Percentiles rank a stretch among this genome's conserved stretches.
phyloP scores from a whole-genome alignment of 2,113 vertebrate genomes.

The Erinaceus europaeus region DNA sequence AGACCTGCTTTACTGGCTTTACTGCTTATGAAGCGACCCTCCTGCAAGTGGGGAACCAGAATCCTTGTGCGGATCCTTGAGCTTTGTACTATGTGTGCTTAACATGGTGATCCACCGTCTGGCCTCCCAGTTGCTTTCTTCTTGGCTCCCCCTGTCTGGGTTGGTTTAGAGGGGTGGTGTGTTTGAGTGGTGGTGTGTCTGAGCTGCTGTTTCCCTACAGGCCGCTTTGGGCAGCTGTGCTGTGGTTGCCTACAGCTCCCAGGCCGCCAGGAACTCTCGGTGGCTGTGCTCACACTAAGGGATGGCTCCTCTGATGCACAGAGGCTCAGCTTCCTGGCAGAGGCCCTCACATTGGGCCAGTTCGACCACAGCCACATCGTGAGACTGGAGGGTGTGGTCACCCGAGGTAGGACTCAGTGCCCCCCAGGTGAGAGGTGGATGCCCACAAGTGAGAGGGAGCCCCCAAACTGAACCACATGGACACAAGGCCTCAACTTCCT shows the following conservation, averaged over 20 bases:
- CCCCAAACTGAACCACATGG: too few relatives aligned
- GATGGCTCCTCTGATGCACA: slow-evolving; percentile 90
- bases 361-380: slow-evolving; percentile 94
- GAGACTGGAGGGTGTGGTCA: slow-evolving; percentile 94
- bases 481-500: too few relatives aligned
- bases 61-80: too few relatives aligned
- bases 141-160: accelerated
- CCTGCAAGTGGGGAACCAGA: too few relatives aligned
- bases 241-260: slow-evolving; percentile 93
- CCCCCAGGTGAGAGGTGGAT: accelerated
- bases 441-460: accelerated
- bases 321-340: slow-evolving; percentile 88
- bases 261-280: slow-evolving; percentile 91
- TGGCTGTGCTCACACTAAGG: slow-evolving; percentile 91
- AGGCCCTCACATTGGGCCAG: slow-evolving; percentile 94
- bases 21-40: too few relatives aligned
- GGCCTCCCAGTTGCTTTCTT: not conserved
- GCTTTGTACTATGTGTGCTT: too few relatives aligned
- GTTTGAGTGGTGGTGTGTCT: not conserved
- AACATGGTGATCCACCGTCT: too few relatives aligned
- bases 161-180: accelerated
- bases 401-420: slow-evolving; percentile 84
- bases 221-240: slow-evolving; percentile 93
- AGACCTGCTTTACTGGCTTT: too few relatives aligned
- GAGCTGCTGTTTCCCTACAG: slow-evolving; percentile 74